Evolutionary conservation across 2,797 vertebrate species (phyloP).

Genomic region (Vultur gryphus): DNA sequence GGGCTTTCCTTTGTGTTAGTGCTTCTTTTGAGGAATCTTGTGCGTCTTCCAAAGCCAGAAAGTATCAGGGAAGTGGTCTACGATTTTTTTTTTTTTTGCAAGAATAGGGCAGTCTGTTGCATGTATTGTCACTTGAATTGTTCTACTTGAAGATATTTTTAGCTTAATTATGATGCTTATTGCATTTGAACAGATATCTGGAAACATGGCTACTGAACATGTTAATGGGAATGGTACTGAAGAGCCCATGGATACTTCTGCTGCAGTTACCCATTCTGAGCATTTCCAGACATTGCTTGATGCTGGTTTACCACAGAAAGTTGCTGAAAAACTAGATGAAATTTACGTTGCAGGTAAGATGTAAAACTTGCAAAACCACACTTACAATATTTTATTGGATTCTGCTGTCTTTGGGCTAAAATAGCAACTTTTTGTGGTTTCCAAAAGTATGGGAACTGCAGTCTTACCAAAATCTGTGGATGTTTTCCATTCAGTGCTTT

Average conservation of each 20-base stretch:
- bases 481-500: background rate
- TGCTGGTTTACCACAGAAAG: constrained; percentile 93
- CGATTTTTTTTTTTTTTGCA: background rate
- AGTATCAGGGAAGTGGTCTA: background rate
- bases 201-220: constrained; percentile 96
- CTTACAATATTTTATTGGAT: constrained; percentile 72
- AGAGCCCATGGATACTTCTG: constrained; percentile 96
- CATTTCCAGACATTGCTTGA: constrained; percentile 93
- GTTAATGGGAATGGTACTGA: constrained; percentile 97
- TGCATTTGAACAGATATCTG: constrained; percentile 95
- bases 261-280: constrained; percentile 90
- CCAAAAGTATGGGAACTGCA: constrained; percentile 95
- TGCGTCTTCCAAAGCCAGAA: background rate
- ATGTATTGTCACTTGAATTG: constrained; percentile 3
- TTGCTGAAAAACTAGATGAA: constrained; percentile 97
- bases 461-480: constrained; percentile 69
- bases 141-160: background rate
- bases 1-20: constrained; percentile 57
- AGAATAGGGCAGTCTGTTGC: background rate
- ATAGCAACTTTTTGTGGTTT: constrained; percentile 99
- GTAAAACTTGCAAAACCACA: constrained; percentile 83
- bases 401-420: constrained; percentile 86
- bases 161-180: constrained; percentile 80
- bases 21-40: constrained; percentile 41
- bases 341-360: constrained; percentile 98